A percentile compares a stretch with the other conserved stretches of the same genome.
Evolutionary conservation across 2,797 vertebrate species (phyloP).

Genomic region (Antennarius maculatus): DNA sequence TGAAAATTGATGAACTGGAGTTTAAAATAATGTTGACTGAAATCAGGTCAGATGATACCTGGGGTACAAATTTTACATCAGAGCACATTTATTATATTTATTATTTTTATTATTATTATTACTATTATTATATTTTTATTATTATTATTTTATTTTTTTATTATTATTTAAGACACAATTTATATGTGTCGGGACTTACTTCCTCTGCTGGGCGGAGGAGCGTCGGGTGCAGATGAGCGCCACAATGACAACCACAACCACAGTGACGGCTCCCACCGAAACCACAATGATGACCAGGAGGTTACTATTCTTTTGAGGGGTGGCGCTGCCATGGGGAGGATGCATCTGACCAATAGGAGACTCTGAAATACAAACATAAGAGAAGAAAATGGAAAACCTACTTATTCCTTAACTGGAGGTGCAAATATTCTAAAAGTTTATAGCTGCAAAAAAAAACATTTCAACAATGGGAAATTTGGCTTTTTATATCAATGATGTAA

Average conservation of each 20-base stretch:
- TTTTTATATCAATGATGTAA: no score
- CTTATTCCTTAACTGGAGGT: no score
- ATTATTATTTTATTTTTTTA: no score
- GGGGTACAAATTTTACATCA: no score
- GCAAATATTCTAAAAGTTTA: no score
- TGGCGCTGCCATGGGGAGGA: conserved; percentile 90
- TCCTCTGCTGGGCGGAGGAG: conserved; percentile 92
- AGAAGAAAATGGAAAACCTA: not conserved
- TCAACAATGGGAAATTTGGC: no score
- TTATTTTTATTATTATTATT: no score
- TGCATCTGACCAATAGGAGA: conserved; percentile 94
- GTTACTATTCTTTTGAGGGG: conserved; percentile 91
- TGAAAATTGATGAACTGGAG: no score
- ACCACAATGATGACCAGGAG: conserved; percentile 91
- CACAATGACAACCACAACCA: conserved; percentile 86
- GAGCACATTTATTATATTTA: not conserved
- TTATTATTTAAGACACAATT: not conserved
- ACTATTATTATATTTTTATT: no score
- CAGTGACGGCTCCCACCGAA: conserved; percentile 86
- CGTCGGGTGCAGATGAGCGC: conserved; percentile 90
- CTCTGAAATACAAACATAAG: conserved; percentile 73
- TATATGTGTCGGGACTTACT: conserved; percentile 78
- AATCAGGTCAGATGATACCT: no score
- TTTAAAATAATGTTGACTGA: no score
- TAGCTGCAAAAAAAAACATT: no score